phyloP scores from a whole-genome alignment of 2,797 vertebrate genomes.

The Alosa sapidissima region DNA sequence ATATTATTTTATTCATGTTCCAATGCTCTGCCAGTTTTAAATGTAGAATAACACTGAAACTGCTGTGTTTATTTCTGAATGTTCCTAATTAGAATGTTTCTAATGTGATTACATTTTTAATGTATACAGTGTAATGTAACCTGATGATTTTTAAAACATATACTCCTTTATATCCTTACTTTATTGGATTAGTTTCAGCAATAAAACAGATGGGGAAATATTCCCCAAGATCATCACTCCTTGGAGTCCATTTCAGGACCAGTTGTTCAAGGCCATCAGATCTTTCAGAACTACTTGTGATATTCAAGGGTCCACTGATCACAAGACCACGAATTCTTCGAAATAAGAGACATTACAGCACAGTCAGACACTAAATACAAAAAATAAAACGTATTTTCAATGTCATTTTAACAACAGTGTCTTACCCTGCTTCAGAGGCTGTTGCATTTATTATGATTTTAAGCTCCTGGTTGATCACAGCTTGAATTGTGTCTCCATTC shows the following conservation, averaged over 20 bases:
- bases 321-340: background rate
- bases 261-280: background rate
- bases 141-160: background rate
- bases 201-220: constrained; percentile 1
- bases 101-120: too few relatives aligned
- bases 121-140: too few relatives aligned
- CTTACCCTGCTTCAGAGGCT: background rate
- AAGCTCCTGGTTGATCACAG: background rate
- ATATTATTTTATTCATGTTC: too few relatives aligned
- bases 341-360: background rate
- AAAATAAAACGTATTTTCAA: background rate
- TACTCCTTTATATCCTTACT: background rate
- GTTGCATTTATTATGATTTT: background rate
- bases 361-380: background rate
- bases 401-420: background rate
- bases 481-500: background rate
- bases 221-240: background rate
- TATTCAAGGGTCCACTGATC: constrained; percentile 1
- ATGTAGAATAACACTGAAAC: too few relatives aligned
- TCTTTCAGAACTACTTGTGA: background rate
- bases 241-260: constrained; percentile 3
- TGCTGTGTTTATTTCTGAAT: too few relatives aligned
- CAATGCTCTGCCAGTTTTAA: too few relatives aligned
- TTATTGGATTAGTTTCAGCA: background rate
- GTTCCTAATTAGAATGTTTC: too few relatives aligned